Conservation (phyloP, 2,888 invertebrate genomes). For the Eupithecia insigniata region DNA sequence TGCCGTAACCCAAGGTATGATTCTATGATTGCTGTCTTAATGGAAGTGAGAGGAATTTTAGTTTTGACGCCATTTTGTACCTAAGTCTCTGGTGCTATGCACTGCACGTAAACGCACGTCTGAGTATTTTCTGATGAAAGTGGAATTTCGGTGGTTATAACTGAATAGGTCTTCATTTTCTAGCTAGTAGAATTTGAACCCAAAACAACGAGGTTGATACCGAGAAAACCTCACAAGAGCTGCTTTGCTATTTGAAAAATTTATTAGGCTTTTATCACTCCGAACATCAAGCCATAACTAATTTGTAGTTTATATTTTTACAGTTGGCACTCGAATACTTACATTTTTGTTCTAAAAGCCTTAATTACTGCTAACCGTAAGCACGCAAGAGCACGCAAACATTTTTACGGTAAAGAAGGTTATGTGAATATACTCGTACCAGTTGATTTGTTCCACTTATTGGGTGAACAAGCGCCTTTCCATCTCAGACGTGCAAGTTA, state of each 20-base stretch:
- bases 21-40: conserved; percentile 31
- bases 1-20: conserved; percentile 26
- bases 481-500: neutral
- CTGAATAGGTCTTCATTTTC: neutral
- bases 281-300: conserved; percentile 40
- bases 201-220: neutral
- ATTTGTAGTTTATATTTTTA: conserved; percentile 41
- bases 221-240: conserved; percentile 5
- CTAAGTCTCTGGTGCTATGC: neutral
- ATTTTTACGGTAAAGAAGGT: conserved; percentile 63
- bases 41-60: conserved; percentile 33
- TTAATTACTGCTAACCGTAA: conserved; percentile 62
- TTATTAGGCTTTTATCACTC: conserved; percentile 19
- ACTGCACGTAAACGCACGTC: neutral
- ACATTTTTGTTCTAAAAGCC: conserved; percentile 60
- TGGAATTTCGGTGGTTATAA: neutral
- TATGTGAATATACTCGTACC: conserved; percentile 55
- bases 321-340: conserved; percentile 41
- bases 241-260: neutral
- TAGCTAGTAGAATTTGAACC: neutral
- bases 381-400: conserved; percentile 60
- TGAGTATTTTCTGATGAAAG: neutral
- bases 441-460: conserved; percentile 12
- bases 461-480: neutral
- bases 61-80: conserved; percentile 10